phyloP scores from a whole-genome alignment of 2,888 invertebrate genomes.

The Ctena decussata region DNA sequence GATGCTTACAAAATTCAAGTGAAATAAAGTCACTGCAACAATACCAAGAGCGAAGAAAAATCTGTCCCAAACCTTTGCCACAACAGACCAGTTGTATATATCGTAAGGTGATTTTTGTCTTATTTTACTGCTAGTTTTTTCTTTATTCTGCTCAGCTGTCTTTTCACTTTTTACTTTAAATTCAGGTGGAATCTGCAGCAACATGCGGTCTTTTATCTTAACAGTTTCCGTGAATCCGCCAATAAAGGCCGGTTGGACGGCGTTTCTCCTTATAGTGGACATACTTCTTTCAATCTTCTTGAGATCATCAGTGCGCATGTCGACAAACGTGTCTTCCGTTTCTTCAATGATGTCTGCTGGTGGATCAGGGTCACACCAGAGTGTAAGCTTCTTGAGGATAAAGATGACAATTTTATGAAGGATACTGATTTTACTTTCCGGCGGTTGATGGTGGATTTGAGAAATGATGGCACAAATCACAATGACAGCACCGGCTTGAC shows the following conservation, averaged over 20 bases:
- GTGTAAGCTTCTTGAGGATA: not conserved
- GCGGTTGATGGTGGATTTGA: not conserved
- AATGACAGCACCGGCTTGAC: not conserved
- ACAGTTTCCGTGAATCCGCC: slow-evolving; percentile 49
- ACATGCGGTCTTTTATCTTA: slow-evolving; percentile 25
- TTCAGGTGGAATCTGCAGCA: slow-evolving; percentile 1
- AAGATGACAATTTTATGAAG: not conserved
- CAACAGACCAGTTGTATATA: not conserved
- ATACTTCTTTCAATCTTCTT: slow-evolving; percentile 38
- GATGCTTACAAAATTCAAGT: not conserved
- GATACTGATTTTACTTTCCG: not conserved
- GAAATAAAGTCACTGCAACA: not conserved
- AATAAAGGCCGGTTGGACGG: slow-evolving; percentile 18
- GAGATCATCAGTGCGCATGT: slow-evolving; percentile 50
- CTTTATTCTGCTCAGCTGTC: not conserved
- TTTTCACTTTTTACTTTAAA: not conserved
- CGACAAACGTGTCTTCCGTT: slow-evolving; percentile 3
- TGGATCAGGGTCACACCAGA: not conserved
- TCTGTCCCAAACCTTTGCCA: not conserved
- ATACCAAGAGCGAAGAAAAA: not conserved
- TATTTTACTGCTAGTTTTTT: not conserved
- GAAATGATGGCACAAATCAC: not conserved
- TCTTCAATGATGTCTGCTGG: not conserved
- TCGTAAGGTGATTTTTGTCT: not conserved
- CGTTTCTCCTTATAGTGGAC: slow-evolving; percentile 6